A percentile compares a stretch with the other conserved stretches of the same genome.
These are phyloP conservation scores for Burhinus oedicnemus DNA, from an alignment of 2,113 vertebrate species.

Conservation along the genomic window DNA sequence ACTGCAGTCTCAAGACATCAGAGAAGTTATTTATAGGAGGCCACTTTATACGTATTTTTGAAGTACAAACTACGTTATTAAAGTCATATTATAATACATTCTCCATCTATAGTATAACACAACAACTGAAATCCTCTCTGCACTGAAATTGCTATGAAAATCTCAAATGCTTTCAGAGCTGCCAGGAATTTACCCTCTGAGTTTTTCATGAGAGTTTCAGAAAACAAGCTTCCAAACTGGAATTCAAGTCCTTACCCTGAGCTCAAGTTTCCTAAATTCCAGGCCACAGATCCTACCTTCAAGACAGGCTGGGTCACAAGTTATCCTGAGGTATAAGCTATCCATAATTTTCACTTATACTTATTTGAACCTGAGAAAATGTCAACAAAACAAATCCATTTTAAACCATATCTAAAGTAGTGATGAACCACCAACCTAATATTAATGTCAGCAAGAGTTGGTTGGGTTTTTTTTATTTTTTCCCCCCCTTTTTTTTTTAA, in stretches of 20 bases:
- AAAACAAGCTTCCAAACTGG: background rate
- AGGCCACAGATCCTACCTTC: background rate
- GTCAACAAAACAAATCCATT: background rate
- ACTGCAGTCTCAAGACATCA: background rate
- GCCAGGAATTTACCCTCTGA: background rate
- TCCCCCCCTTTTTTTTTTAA: accelerated
- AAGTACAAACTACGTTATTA: background rate
- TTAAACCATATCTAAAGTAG: background rate
- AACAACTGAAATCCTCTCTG: background rate
- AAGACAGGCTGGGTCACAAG: background rate
- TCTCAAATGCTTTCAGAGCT: background rate
- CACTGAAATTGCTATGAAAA: background rate
- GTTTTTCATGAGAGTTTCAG: background rate
- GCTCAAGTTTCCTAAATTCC: background rate
- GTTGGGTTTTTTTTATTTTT: no score
- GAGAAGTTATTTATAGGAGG: background rate
- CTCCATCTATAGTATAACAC: background rate
- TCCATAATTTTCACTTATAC: background rate
- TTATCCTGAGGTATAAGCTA: background rate
- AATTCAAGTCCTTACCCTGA: background rate
- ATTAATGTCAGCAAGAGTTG: background rate
- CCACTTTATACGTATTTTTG: background rate
- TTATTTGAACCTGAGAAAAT: background rate
- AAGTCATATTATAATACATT: background rate
- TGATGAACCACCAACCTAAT: background rate